Percentiles rank a stretch among this genome's conserved stretches.
Conservation (phyloP, 2,888 invertebrate species). For the Gastrophysa polygoni region DNA sequence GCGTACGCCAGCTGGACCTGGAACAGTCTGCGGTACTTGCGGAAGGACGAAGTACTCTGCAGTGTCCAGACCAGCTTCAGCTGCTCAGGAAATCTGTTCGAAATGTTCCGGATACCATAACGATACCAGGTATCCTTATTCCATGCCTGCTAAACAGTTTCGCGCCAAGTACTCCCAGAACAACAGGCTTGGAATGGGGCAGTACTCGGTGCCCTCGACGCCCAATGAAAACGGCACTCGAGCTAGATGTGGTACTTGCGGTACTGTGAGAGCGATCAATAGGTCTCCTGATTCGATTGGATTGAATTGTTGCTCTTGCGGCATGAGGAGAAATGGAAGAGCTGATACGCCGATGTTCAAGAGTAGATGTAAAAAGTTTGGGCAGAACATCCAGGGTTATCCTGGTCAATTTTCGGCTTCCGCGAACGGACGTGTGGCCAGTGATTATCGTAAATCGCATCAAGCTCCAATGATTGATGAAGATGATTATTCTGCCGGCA, state of each 20-base stretch:
- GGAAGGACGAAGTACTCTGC: neutral
- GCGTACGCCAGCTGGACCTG: neutral
- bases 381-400: neutral
- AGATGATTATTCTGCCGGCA: too few relatives aligned
- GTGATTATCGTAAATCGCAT: too few relatives aligned
- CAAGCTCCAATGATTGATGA: too few relatives aligned
- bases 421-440: too few relatives aligned
- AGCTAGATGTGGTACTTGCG: neutral
- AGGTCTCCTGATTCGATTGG: too few relatives aligned
- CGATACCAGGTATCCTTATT: too few relatives aligned
- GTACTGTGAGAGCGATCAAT: neutral
- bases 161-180: too few relatives aligned
- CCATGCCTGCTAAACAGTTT: too few relatives aligned
- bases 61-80: neutral
- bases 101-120: too few relatives aligned
- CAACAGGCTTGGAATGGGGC: too few relatives aligned
- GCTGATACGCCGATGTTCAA: neutral
- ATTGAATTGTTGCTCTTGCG: neutral
- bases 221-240: neutral
- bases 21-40: neutral
- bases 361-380: neutral
- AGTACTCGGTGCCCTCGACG: neutral
- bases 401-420: too few relatives aligned
- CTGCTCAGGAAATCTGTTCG: neutral
- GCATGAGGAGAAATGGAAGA: neutral